phyloP scores from a whole-genome alignment of 1,140 invertebrate species.

The Drosophila nannoptera region DNA sequence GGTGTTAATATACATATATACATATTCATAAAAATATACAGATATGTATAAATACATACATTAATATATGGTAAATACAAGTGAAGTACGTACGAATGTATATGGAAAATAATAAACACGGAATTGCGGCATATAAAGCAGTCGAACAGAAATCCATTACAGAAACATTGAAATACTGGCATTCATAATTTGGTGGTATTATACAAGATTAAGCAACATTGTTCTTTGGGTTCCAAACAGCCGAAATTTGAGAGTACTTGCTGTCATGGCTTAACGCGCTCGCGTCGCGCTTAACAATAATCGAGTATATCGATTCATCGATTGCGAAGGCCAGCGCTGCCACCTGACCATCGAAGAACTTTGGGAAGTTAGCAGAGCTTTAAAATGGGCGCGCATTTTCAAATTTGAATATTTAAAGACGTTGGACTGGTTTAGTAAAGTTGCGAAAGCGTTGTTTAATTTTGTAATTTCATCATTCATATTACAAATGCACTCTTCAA shows the following conservation, averaged over 20 bases:
- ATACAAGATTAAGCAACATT: background rate
- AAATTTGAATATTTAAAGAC: slow-evolving; percentile 11
- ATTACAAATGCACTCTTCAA: slow-evolving; percentile 47
- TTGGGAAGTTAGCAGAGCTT: background rate
- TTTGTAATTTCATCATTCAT: slow-evolving; percentile 30
- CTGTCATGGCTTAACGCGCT: background rate
- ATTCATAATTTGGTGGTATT: background rate
- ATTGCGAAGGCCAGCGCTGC: background rate
- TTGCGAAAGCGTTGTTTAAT: slow-evolving; percentile 50
- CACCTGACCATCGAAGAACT: background rate
- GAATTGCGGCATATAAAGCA: slow-evolving; percentile 34
- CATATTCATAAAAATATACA: slow-evolving; percentile 8
- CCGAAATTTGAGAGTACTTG: too few relatives aligned
- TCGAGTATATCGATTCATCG: slow-evolving; percentile 1
- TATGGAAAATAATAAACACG: slow-evolving; percentile 24
- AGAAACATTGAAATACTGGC: background rate
- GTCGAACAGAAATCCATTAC: slow-evolving; percentile 5
- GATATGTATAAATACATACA: slow-evolving; percentile 1
- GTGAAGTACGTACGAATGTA: background rate
- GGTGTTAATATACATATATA: slow-evolving; percentile 37
- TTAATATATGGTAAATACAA: slow-evolving; percentile 14
- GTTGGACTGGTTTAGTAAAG: slow-evolving; percentile 40
- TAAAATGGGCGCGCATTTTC: background rate
- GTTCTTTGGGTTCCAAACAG: too few relatives aligned
- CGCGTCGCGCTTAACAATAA: too few relatives aligned